These are phyloP conservation scores for Gonioctena quinquepunctata DNA, from an alignment of 1,140 invertebrate genomes.

Conservation along the genomic window DNA sequence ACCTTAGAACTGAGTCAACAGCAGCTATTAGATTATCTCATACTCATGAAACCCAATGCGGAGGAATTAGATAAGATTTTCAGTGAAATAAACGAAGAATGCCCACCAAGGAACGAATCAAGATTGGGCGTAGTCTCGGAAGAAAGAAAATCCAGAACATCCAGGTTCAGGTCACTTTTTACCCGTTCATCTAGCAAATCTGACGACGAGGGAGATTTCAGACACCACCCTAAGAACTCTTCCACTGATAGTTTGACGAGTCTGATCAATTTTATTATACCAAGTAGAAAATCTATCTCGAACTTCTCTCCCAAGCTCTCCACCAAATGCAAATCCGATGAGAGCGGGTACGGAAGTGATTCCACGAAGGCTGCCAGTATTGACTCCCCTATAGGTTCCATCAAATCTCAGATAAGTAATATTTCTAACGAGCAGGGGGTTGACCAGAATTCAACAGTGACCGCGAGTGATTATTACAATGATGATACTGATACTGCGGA, in stretches of 20 bases:
- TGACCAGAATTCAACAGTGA: not conserved
- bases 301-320: slow-evolving; percentile 29
- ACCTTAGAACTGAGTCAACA: slow-evolving; percentile 42
- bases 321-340: slow-evolving; percentile 55
- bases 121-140: slow-evolving; percentile 30
- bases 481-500: slow-evolving; percentile 46
- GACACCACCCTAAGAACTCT: slow-evolving; percentile 27
- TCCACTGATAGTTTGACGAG: slow-evolving; percentile 40
- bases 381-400: slow-evolving; percentile 57
- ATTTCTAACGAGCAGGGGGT: slow-evolving; percentile 5
- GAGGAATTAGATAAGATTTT: slow-evolving; percentile 40
- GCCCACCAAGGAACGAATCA: not conserved
- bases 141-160: slow-evolving; percentile 33
- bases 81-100: slow-evolving; percentile 19
- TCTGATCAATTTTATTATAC: slow-evolving; percentile 39
- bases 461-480: slow-evolving; percentile 29
- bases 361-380: slow-evolving; percentile 62
- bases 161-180: slow-evolving; percentile 35
- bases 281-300: slow-evolving; percentile 28
- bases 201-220: slow-evolving; percentile 40
- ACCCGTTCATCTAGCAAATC: slow-evolving; percentile 44
- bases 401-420: slow-evolving; percentile 33
- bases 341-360: slow-evolving; percentile 70
- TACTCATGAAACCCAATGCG: slow-evolving; percentile 39
- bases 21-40: slow-evolving; percentile 43